Conservation (phyloP, 2,888 invertebrate genomes). For the Mesochorus sp. region DNA sequence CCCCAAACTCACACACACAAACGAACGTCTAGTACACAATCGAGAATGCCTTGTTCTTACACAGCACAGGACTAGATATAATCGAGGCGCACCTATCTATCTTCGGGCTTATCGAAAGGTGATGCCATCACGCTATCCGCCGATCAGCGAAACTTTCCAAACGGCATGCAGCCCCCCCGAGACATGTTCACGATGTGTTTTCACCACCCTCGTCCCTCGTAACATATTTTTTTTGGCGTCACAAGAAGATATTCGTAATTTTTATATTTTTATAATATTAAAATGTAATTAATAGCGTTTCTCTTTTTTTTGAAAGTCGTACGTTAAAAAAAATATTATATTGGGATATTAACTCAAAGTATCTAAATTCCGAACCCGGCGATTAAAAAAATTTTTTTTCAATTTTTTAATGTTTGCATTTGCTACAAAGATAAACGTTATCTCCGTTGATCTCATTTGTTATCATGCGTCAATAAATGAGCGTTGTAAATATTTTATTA, state of each 20-base stretch:
- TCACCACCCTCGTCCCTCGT: slow-evolving; percentile 10
- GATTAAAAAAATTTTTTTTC: too few relatives aligned
- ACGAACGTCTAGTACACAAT: slow-evolving; percentile 2
- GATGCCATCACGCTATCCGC: slow-evolving; percentile 74
- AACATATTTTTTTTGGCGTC: slow-evolving; percentile 23
- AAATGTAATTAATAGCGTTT: too few relatives aligned
- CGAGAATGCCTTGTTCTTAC: slow-evolving; percentile 7
- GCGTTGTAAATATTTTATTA: too few relatives aligned
- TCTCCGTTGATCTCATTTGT: too few relatives aligned
- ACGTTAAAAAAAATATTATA: too few relatives aligned
- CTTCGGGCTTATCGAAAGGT: slow-evolving; percentile 70
- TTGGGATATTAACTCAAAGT: too few relatives aligned
- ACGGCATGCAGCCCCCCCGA: slow-evolving; percentile 48
- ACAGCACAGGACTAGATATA: slow-evolving; percentile 39
- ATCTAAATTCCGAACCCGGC: too few relatives aligned
- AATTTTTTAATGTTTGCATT: too few relatives aligned
- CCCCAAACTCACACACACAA: not conserved
- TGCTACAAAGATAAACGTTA: too few relatives aligned
- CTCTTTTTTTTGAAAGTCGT: too few relatives aligned
- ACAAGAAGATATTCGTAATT: not conserved
- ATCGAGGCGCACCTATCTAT: slow-evolving; percentile 59
- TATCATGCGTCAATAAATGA: too few relatives aligned
- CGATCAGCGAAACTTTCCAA: slow-evolving; percentile 71
- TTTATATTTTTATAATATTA: too few relatives aligned
- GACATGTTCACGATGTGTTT: slow-evolving; percentile 10